phyloP scores from a whole-genome alignment of 2,113 vertebrate genomes.

The Psilopsiagon aymara region DNA sequence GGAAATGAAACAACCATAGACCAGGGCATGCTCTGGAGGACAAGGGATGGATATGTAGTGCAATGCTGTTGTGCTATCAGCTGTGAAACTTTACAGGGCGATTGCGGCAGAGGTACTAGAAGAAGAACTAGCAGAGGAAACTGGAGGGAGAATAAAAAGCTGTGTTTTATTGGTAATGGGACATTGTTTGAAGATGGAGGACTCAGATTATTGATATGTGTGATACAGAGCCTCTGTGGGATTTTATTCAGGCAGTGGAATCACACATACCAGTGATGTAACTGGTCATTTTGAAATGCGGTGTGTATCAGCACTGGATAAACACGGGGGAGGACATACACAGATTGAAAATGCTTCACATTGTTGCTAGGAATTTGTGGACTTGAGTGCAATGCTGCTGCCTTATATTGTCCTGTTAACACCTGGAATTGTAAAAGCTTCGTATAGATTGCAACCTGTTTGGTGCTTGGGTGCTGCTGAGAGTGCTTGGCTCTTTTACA shows the following conservation, averaged over 20 bases:
- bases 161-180: not conserved
- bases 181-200: not conserved
- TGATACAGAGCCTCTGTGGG: not conserved
- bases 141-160: not conserved
- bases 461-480: not conserved
- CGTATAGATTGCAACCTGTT: not conserved
- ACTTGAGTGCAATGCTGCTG: not conserved
- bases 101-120: not conserved
- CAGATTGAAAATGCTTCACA: not conserved
- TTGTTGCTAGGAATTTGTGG: not conserved
- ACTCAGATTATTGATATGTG: not conserved
- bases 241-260: not conserved
- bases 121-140: not conserved
- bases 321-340: not conserved
- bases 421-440: not conserved
- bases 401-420: not conserved
- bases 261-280: not conserved
- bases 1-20: not conserved
- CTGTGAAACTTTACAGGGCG: not conserved
- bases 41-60: not conserved
- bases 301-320: not conserved
- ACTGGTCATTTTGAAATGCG: not conserved
- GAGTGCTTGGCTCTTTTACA: not conserved
- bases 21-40: not conserved
- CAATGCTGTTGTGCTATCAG: not conserved